A percentile compares a stretch with the other conserved stretches of the same genome.
Evolutionary conservation across 2,888 invertebrate genomes (phyloP).

Genomic region (Tryphoninae sp.): DNA sequence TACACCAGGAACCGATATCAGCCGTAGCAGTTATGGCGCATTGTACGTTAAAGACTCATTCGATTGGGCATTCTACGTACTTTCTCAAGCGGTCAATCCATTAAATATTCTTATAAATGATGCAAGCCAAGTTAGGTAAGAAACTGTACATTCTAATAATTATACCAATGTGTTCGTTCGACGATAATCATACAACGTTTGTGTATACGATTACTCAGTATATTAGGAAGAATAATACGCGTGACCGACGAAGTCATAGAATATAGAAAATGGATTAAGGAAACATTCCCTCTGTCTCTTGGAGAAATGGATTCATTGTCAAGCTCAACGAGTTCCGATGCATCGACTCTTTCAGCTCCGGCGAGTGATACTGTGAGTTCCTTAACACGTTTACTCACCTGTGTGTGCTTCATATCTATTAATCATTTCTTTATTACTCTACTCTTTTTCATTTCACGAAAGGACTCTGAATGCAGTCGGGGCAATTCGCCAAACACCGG

Average conservation of each 20-base stretch:
- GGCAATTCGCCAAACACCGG: constrained; percentile 80
- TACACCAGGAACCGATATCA: constrained; percentile 98
- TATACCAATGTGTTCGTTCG: background rate
- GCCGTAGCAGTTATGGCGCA: constrained; percentile 97
- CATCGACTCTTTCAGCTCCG: constrained; percentile 79
- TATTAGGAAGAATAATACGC: constrained; percentile 94
- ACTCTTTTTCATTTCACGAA: constrained; percentile 10
- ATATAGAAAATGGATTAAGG: constrained; percentile 87
- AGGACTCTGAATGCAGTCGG: constrained; percentile 80
- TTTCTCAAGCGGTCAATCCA: constrained; percentile 89
- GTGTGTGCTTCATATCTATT: background rate
- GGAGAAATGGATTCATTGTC: constrained; percentile 79
- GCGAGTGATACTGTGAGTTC: constrained; percentile 79
- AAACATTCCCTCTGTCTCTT: constrained; percentile 80
- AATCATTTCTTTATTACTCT: background rate
- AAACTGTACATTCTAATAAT: too few relatives aligned
- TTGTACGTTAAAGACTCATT: constrained; percentile 95
- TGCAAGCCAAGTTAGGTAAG: constrained; percentile 81
- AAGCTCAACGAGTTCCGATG: constrained; percentile 80
- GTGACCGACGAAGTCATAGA: constrained; percentile 96
- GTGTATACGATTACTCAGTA: constrained; percentile 80
- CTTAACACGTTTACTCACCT: background rate
- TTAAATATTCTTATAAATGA: constrained; percentile 82
- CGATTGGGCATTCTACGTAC: constrained; percentile 95
- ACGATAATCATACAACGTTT: background rate